Base-by-base conservation (phyloP, 2,113 vertebrate species). In the Phrynocephalus versicolor region DNA sequence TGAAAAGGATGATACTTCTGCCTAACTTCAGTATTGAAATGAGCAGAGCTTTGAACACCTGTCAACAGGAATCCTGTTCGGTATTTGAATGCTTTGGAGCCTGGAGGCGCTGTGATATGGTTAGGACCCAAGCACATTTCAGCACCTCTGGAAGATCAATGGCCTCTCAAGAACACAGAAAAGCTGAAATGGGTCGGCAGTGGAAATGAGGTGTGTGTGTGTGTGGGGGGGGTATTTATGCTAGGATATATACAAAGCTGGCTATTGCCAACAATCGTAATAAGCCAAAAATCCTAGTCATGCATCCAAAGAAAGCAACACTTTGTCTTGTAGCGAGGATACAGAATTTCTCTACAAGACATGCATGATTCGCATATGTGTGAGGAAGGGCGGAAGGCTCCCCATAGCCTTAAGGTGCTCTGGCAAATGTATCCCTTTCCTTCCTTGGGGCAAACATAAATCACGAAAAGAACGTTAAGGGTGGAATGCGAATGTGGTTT, bases 361-460 rank as follows among this genome's bases (percentile, higher is more conserved):
- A 81, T 15, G 45, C 75, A 41, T 33, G n/a, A n/a, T n/a, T 15
- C 7, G n/a, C 3, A 14, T 30, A 27, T 3, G 5, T 69, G 19
- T 67, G n/a, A 67, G 86, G 76, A 89, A 79, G 33, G 39, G 41
- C 37, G 21, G 76, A 78, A 7, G 45, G 15, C 21, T 79, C 77
- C 85, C 10, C 64, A 37, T 37, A 85, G 70, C 85, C 71, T 30
- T 74, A 82, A 88, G 35, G 67, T 62, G 5, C 37, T 84, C 65
- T 90, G 75, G 64, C 62, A 89, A 41, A 75, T 25, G 25, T 73
- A 41, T 79, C 72, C 69, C 78, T 78, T 88, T 65, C 45, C 39
- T 80, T 82, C 57, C 67, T 10, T 14, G 0, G 82, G 64, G 33
- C 74, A 25, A 76, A 58, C 62, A 55, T 15, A 89, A 86, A 90